A percentile compares a stretch with the other conserved stretches of the same genome.
These are phyloP conservation scores for Rhyacophila evoluta DNA, from an alignment of 2,888 invertebrate species.

Conservation along the genomic window DNA sequence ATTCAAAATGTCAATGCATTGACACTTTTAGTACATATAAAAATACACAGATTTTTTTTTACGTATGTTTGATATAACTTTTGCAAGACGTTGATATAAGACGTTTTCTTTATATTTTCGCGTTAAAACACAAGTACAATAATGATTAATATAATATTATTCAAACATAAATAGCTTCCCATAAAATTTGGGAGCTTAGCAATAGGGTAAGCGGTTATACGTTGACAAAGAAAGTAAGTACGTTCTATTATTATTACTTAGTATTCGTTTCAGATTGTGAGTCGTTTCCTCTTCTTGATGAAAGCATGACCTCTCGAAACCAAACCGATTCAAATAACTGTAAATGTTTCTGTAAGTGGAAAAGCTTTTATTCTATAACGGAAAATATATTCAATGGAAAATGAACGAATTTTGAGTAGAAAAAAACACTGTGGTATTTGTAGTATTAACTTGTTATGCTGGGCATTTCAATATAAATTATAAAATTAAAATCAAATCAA, in stretches of 20 bases:
- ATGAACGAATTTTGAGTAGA: not conserved
- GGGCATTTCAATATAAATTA: too few species aligned
- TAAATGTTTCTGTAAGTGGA: not conserved
- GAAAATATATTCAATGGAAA: not conserved
- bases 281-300: not conserved
- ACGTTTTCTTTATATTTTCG: too few species aligned
- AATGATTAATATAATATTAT: too few species aligned
- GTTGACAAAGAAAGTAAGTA: not conserved
- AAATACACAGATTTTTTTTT: too few species aligned
- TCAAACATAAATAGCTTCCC: not conserved
- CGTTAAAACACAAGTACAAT: too few species aligned
- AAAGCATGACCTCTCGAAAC: conserved; percentile 3
- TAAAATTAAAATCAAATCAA: too few species aligned
- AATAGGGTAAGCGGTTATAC: not conserved
- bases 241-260: not conserved
- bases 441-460: too few species aligned
- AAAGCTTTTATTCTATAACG: not conserved
- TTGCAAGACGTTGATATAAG: too few species aligned
- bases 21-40: too few species aligned
- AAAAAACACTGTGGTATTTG: too few species aligned
- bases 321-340: not conserved
- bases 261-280: not conserved
- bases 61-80: too few species aligned
- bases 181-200: not conserved
- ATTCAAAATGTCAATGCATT: too few species aligned